Percentiles rank a stretch among this genome's conserved stretches.
These are phyloP conservation scores for Molossus molossus DNA, from an alignment of 2,797 vertebrate genomes.

Conservation along the genomic window DNA sequence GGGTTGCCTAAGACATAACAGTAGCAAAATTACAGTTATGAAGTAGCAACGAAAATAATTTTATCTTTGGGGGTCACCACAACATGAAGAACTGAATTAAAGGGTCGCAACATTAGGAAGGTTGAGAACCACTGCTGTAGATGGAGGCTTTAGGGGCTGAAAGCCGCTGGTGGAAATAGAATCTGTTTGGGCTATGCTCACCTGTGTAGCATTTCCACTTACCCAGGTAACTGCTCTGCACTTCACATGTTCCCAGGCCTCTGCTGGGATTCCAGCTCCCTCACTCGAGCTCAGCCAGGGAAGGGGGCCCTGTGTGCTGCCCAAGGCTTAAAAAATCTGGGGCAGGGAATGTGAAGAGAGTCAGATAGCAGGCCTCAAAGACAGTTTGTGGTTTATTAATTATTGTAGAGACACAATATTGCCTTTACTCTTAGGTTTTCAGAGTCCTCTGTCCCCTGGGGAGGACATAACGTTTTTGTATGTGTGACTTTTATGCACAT, in stretches of 20 bases:
- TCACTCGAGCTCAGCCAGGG: not conserved
- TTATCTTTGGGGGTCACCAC: too few relatives aligned
- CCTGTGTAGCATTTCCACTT: not conserved
- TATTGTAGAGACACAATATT: not conserved
- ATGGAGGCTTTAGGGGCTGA: not conserved
- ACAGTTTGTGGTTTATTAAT: conserved; percentile 60
- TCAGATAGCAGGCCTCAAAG: conserved; percentile 31
- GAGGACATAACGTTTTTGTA: conserved; percentile 18
- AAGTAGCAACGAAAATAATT: too few relatives aligned
- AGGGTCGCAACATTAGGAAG: too few relatives aligned
- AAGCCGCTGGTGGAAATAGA: not conserved
- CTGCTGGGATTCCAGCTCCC: not conserved
- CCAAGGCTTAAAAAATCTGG: not conserved
- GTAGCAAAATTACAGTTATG: too few relatives aligned
- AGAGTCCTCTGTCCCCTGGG: conserved; percentile 34
- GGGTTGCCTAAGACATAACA: too few relatives aligned
- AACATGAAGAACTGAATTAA: too few relatives aligned
- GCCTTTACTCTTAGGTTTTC: conserved; percentile 53
- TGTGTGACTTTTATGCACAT: conserved; percentile 17
- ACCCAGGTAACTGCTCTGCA: not conserved
- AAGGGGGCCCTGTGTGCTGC: not conserved
- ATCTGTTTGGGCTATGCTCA: not conserved
- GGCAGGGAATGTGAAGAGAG: not conserved
- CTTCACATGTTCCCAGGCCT: not conserved
- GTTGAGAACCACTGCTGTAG: too few relatives aligned